Percentiles rank a stretch among this genome's conserved stretches.
These are phyloP conservation scores for Atrina japonica DNA, from an alignment of 2,888 invertebrate genomes.

Conservation along the genomic window DNA sequence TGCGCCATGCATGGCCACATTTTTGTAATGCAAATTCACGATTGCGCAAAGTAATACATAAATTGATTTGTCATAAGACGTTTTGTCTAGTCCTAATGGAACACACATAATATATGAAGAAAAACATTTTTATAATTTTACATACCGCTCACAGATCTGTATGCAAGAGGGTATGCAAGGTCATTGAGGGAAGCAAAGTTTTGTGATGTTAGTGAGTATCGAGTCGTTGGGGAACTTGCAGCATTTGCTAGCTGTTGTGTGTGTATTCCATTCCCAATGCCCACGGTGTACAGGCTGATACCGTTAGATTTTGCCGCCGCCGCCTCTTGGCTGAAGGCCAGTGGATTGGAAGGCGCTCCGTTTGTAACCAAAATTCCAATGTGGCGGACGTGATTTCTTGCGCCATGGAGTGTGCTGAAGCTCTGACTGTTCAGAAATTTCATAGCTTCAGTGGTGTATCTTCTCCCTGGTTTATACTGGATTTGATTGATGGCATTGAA, in stretches of 20 bases:
- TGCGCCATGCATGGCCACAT: too few species aligned
- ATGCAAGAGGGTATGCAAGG: conserved; percentile 58
- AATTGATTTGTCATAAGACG: too few species aligned
- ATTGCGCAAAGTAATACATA: too few species aligned
- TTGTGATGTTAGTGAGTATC: conserved; percentile 54
- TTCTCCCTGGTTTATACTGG: conserved; percentile 54
- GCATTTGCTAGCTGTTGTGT: conserved; percentile 54
- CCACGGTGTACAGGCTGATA: conserved; percentile 64
- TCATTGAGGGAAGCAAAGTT: conserved; percentile 57
- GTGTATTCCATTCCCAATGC: conserved; percentile 63
- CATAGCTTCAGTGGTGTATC: conserved; percentile 59
- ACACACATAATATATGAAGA: too few species aligned
- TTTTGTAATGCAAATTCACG: too few species aligned
- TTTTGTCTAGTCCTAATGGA: too few species aligned
- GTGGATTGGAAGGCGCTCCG: conserved; percentile 50
- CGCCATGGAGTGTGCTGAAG: conserved; percentile 59
- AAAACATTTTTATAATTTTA: neutral
- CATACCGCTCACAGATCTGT: conserved; percentile 54
- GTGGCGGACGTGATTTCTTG: conserved; percentile 60
- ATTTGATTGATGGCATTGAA: conserved; percentile 55
- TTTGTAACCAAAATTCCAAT: conserved; percentile 64
- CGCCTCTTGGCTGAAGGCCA: conserved; percentile 54
- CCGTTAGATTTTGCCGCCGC: conserved; percentile 57
- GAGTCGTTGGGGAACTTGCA: conserved; percentile 51
- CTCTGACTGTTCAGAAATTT: conserved; percentile 52